Evolutionary conservation across 2,113 vertebrate genomes (phyloP).

Genomic region (Xerus inauris): DNA sequence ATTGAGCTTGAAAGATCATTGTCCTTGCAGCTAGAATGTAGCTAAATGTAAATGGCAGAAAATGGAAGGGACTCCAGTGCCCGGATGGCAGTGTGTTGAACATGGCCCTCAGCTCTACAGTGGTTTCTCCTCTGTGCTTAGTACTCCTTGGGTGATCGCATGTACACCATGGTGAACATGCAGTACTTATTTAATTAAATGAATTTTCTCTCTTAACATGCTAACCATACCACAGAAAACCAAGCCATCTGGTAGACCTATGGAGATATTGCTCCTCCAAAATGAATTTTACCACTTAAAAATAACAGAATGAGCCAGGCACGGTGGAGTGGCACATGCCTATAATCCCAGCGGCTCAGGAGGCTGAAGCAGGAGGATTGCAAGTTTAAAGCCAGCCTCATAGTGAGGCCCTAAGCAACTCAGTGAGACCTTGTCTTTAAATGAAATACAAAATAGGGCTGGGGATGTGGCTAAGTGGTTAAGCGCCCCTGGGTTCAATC

Average conservation of each 20-base stretch:
- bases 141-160: neutral
- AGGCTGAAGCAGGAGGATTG: too few relatives aligned
- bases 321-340: too few relatives aligned
- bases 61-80: too few relatives aligned
- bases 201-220: neutral
- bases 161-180: rapidly evolving
- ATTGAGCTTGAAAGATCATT: neutral
- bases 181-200: neutral
- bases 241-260: neutral
- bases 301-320: neutral
- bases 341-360: too few relatives aligned
- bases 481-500: too few relatives aligned
- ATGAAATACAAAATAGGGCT: too few relatives aligned
- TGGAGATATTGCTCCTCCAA: neutral
- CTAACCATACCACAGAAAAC: neutral
- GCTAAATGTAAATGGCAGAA: neutral
- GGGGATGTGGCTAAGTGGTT: too few relatives aligned
- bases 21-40: neutral
- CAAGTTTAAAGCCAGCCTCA: too few relatives aligned
- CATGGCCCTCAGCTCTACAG: neutral
- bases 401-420: too few relatives aligned
- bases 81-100: neutral
- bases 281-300: neutral
- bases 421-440: too few relatives aligned
- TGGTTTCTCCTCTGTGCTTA: neutral